Evolutionary conservation across 2,797 vertebrate species (phyloP), one percentile per base, ranked within the genome.

Genomic region (Meda fulgida): DNA sequence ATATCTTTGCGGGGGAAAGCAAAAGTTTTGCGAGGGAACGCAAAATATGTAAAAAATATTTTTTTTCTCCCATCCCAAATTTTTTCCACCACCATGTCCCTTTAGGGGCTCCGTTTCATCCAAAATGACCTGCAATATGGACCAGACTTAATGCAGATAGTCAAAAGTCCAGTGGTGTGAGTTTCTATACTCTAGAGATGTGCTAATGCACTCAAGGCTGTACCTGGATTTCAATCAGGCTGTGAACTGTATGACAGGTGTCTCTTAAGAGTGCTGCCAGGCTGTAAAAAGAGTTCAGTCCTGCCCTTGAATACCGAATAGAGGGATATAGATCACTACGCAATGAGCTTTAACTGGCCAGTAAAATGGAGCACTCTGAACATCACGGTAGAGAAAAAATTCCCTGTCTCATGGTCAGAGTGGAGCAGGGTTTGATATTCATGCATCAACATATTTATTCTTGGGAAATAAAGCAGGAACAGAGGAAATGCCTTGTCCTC

Each of bases 161-260:
- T 58, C 48, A 78, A 43, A 84, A 55, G 63, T 80, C 67, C 69
- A 55, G 77, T 13, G 23, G 31, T 70, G 29, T 7, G 23, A 18
- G 58, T 23, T 19, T 60, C 36, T 72, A 23, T 48, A 38, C 66
- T 60, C 67, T 19, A 19, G 40, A 31, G 26, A 43, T 78, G 76
- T 23, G 23, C 21, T 55, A 29, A 71, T 51, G 29, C 14, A 19
- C 40, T 58, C 23, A 58, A 36, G 34, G 51, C 18, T 80, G 70
- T 73, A 73, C 34, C 58, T 75, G 67, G 19, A 80, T 72, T 46
- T 85, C 84, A 80, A 72, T 80, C 84, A 76, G 77, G 26, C 84
- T 80, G 18, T 71, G 46, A 70, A 43, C 10, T 6, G 26, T 19
- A 48, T 19, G 21, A 79, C 65, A 78, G 84, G 78, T 26, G 46